Evolutionary conservation across 1,140 invertebrate species (phyloP).

Genomic region (Drosophila chauvacae): DNA sequence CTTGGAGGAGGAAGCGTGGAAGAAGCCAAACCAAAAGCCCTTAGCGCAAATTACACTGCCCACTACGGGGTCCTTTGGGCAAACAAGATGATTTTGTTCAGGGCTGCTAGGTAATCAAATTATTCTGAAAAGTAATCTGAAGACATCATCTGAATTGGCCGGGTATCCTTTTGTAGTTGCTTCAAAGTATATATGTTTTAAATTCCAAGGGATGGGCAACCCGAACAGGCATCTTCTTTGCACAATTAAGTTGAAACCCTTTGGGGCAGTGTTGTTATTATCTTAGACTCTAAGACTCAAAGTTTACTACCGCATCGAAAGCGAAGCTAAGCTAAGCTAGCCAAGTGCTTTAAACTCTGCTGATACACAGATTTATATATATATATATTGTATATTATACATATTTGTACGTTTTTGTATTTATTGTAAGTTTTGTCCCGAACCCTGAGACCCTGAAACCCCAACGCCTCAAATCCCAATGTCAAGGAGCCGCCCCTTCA

Average conservation of each 20-base stretch:
- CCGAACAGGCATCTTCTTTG: slow-evolving; percentile 3
- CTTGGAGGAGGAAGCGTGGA: not conserved
- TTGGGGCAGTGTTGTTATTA: slow-evolving; percentile 30
- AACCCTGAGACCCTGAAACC: too few species aligned
- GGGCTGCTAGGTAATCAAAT: not conserved
- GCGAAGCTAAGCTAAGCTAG: slow-evolving; percentile 41
- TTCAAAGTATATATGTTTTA: not conserved
- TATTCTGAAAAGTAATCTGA: not conserved
- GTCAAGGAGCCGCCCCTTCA: slow-evolving; percentile 22
- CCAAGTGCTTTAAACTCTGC: slow-evolving; percentile 74
- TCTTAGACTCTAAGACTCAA: slow-evolving; percentile 73
- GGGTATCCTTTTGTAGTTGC: not conserved
- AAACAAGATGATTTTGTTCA: slow-evolving; percentile 2
- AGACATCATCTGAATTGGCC: not conserved
- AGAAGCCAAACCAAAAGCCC: slow-evolving; percentile 50
- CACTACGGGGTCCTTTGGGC: not conserved
- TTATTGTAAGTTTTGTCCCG: slow-evolving; percentile 69
- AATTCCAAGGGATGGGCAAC: not conserved
- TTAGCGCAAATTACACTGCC: slow-evolving; percentile 59
- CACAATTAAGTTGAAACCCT: not conserved
- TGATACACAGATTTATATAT: slow-evolving; percentile 72
- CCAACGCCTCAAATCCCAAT: slow-evolving; percentile 4
- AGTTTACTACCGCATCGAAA: slow-evolving; percentile 69
- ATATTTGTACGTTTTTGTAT: slow-evolving; percentile 79
- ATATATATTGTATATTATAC: slow-evolving; percentile 70